Evolutionary conservation across 1,140 invertebrate genomes (phyloP).

Genomic region (Drosophila virilis): DNA sequence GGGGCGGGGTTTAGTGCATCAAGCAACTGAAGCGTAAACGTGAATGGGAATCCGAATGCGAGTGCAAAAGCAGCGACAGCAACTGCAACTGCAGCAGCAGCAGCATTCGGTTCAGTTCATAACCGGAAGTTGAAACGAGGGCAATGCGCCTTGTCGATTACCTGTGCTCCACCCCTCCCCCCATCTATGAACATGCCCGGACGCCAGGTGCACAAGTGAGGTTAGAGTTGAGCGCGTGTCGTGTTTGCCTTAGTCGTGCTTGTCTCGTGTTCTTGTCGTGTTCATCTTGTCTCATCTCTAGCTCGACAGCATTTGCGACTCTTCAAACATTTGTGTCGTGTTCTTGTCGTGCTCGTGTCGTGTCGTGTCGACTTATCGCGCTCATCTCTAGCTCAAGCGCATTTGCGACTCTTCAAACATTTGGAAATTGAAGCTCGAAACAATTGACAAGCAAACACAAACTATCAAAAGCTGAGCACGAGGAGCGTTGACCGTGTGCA

Average conservation of each 20-base stretch:
- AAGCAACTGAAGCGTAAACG: slow-evolving; percentile 73
- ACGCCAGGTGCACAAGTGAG: slow-evolving; percentile 20
- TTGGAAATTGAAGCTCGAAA: slow-evolving; percentile 73
- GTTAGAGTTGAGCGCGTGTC: slow-evolving; percentile 4
- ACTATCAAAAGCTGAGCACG: slow-evolving; percentile 12
- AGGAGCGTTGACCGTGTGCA: slow-evolving; percentile 65
- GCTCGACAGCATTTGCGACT: too few relatives aligned
- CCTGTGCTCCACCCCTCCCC: slow-evolving; percentile 9
- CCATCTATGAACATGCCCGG: too few relatives aligned
- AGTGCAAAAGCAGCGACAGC: slow-evolving; percentile 55
- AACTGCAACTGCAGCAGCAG: not conserved
- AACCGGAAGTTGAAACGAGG: slow-evolving; percentile 74
- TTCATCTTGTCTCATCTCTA: too few relatives aligned
- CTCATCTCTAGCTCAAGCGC: not conserved
- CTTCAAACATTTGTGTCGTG: too few relatives aligned
- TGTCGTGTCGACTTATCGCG: not conserved
- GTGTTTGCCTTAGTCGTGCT: not conserved
- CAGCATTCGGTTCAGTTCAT: slow-evolving; percentile 51
- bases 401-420: slow-evolving; percentile 62
- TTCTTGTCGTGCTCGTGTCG: too few relatives aligned
- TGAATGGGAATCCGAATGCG: slow-evolving; percentile 64
- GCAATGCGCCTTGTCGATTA: slow-evolving; percentile 50
- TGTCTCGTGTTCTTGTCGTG: too few relatives aligned
- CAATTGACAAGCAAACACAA: slow-evolving; percentile 73
- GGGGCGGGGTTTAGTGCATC: not conserved